Conservation (phyloP, 2,888 invertebrate genomes). For the Smittia aterrima region DNA sequence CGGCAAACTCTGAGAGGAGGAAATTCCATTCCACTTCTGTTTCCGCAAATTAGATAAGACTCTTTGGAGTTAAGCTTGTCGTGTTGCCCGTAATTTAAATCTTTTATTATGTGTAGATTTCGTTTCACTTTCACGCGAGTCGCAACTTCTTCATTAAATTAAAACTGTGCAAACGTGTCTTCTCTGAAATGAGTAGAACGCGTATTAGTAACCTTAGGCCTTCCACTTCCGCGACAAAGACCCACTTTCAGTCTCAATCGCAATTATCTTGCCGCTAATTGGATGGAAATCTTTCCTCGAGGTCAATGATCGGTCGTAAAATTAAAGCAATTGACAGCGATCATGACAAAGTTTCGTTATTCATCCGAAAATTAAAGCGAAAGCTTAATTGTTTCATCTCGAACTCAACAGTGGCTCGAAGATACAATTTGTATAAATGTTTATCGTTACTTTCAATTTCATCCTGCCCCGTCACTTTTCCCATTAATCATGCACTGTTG, state of each 20-base stretch:
- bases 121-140: conserved; percentile 3
- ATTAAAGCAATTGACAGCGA: too few species aligned
- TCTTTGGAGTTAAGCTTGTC: not conserved
- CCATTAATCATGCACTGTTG: too few species aligned
- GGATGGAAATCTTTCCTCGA: not conserved
- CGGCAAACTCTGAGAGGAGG: not conserved
- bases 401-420: too few species aligned
- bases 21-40: not conserved
- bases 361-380: too few species aligned
- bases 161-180: too few species aligned
- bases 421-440: too few species aligned
- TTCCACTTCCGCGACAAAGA: not conserved
- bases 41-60: conserved; percentile 7
- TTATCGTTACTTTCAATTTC: too few species aligned
- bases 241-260: not conserved
- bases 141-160: too few species aligned
- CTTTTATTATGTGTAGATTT: not conserved
- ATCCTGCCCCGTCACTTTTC: too few species aligned
- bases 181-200: not conserved
- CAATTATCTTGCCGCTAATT: not conserved
- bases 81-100: conserved; percentile 20
- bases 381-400: too few species aligned
- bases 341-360: too few species aligned
- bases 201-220: not conserved
- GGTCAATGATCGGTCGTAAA: too few species aligned